Conservation (phyloP, 2,797 vertebrate species). For the Hydrolagus colliei region DNA sequence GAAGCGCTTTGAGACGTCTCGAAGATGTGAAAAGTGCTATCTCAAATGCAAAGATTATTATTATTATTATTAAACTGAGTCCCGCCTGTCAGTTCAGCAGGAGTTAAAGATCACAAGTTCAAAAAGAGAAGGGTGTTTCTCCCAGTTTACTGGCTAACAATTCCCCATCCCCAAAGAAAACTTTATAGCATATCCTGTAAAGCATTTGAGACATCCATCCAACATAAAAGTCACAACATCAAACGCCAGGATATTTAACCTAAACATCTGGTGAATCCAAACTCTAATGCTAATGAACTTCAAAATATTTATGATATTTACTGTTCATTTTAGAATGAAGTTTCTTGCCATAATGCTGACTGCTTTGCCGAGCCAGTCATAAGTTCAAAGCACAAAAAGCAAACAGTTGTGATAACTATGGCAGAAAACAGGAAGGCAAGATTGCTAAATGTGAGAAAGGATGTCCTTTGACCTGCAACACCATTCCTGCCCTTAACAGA, state of each 20-base stretch:
- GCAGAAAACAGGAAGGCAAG: background rate
- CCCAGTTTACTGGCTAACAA: too few species aligned
- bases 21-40: too few species aligned
- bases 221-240: too few species aligned
- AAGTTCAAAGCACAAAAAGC: slow-evolving; percentile 20
- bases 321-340: slow-evolving; percentile 14
- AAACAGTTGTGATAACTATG: slow-evolving; percentile 29
- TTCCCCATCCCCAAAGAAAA: too few species aligned
- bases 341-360: background rate
- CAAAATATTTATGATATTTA: slow-evolving; percentile 13
- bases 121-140: too few species aligned
- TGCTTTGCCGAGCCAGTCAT: background rate
- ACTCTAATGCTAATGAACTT: background rate
- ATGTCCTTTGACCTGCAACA: slow-evolving; percentile 14
- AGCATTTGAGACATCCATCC: too few species aligned
- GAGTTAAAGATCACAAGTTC: too few species aligned
- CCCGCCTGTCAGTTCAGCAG: too few species aligned
- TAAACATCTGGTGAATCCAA: background rate
- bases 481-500: slow-evolving; percentile 11
- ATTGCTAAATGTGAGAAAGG: slow-evolving; percentile 22
- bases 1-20: too few species aligned
- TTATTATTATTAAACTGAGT: too few species aligned
- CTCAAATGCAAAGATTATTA: too few species aligned
- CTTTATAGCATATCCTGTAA: too few species aligned
- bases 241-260: background rate